These are phyloP conservation scores for Lithophane leautieri DNA, from an alignment of 2,888 invertebrate species.

Conservation along the genomic window DNA sequence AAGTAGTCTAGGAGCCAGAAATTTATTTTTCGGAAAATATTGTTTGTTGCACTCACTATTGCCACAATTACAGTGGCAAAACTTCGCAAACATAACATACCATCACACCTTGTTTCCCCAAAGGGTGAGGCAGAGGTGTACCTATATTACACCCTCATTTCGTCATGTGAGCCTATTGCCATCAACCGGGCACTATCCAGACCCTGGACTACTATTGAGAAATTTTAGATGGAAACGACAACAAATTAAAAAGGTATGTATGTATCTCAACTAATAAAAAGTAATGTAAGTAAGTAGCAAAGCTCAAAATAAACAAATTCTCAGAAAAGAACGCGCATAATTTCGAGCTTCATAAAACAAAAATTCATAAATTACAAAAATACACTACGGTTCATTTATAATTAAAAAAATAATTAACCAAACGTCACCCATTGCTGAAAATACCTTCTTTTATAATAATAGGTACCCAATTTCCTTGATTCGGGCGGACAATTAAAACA, in stretches of 20 bases:
- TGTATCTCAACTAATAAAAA: background rate
- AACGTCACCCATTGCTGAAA: slow-evolving; percentile 51
- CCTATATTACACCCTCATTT: background rate
- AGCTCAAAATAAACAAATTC: background rate
- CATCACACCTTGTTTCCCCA: no score
- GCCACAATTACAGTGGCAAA: background rate
- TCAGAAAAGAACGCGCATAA: background rate
- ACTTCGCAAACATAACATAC: background rate
- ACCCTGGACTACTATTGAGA: background rate
- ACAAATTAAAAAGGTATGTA: background rate
- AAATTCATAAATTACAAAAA: slow-evolving; percentile 21
- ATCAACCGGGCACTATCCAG: background rate
- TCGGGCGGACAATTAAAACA: slow-evolving; percentile 62
- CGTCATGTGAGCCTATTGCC: background rate
- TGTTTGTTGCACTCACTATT: background rate
- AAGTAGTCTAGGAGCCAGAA: background rate
- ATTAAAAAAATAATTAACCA: slow-evolving; percentile 55
- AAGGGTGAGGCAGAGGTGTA: no score
- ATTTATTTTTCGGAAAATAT: background rate
- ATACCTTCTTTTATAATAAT: slow-evolving; percentile 51
- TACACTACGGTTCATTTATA: slow-evolving; percentile 21
- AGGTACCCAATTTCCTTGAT: slow-evolving; percentile 61
- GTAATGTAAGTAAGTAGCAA: no score
- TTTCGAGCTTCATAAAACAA: slow-evolving; percentile 23
- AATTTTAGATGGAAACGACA: no score